Evolutionary conservation across 2,888 invertebrate genomes (phyloP).

Genomic region (Synergus itoensis): DNA sequence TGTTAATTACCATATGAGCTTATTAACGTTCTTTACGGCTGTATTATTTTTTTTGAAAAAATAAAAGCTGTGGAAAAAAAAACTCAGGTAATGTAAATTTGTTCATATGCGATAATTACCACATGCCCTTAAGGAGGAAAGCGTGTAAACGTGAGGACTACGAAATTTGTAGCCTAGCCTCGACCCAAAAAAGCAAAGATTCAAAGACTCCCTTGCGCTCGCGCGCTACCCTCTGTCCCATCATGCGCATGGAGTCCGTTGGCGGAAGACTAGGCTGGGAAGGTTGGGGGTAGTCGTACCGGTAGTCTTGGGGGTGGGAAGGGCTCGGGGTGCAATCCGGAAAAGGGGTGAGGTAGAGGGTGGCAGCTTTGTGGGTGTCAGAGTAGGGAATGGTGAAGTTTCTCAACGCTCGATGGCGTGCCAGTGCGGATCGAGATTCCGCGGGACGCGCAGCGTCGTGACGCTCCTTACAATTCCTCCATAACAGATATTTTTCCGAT

Average conservation of each 20-base stretch:
- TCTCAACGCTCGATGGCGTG: constrained; percentile 75
- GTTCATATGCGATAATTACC: too few relatives aligned
- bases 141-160: too few relatives aligned
- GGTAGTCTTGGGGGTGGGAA: not conserved
- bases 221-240: constrained; percentile 50
- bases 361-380: constrained; percentile 59
- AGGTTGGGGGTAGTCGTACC: constrained; percentile 47
- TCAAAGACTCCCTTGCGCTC: constrained; percentile 46
- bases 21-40: too few relatives aligned
- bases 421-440: constrained; percentile 77
- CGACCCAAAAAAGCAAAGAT: constrained; percentile 27
- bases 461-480: constrained; percentile 44
- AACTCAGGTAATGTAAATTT: too few relatives aligned
- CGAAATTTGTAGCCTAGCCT: not conserved
- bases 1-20: too few relatives aligned
- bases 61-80: too few relatives aligned
- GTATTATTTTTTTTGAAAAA: too few relatives aligned
- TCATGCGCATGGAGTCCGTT: constrained; percentile 65
- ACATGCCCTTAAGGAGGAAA: too few relatives aligned
- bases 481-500: constrained; percentile 14
- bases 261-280: constrained; percentile 59
- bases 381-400: constrained; percentile 70
- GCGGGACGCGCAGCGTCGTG: constrained; percentile 71
- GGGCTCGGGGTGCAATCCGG: constrained; percentile 28
- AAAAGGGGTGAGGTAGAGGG: constrained; percentile 39